A percentile compares a stretch with the other conserved stretches of the same genome.
Evolutionary conservation across 2,797 vertebrate species (phyloP).

Genomic region (Leptoclinus maculatus): DNA sequence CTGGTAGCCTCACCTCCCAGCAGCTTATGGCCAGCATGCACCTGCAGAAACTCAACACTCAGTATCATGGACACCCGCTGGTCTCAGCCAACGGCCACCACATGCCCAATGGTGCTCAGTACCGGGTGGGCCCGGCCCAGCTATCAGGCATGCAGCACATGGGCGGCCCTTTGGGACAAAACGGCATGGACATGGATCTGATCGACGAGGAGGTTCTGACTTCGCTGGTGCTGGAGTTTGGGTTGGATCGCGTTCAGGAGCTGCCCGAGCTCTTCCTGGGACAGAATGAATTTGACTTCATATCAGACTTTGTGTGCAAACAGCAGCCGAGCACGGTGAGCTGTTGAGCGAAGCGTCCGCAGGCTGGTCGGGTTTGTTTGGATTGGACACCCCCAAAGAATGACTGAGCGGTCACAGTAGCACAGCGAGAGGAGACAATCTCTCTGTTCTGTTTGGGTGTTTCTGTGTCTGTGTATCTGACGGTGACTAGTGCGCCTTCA

Average conservation of each 20-base stretch:
- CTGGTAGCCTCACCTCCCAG: conserved; percentile 82
- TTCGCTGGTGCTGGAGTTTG: conserved; percentile 93
- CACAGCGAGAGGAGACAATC: conserved; percentile 74
- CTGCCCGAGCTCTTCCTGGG: conserved; percentile 95
- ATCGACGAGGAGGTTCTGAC: conserved; percentile 97
- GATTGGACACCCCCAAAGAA: conserved; percentile 64
- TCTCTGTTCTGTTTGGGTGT: conserved; percentile 69
- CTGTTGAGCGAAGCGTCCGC: conserved; percentile 81
- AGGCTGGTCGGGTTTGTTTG: conserved; percentile 34
- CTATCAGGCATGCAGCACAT: conserved; percentile 86
- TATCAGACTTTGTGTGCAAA: conserved; percentile 96
- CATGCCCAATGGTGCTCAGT: conserved; percentile 78
- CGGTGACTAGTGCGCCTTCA: conserved; percentile 53
- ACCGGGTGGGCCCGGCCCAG: conserved; percentile 84
- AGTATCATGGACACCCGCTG: conserved; percentile 89
- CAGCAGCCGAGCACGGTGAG: conserved; percentile 95
- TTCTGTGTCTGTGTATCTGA: conserved; percentile 70
- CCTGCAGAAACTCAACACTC: conserved; percentile 93
- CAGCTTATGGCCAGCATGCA: conserved; percentile 94
- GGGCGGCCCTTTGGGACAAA: conserved; percentile 83
- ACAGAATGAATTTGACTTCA: conserved; percentile 97
- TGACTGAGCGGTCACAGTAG: conserved; percentile 66
- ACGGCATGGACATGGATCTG: conserved; percentile 93
- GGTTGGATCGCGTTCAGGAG: conserved; percentile 95
- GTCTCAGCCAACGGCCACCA: conserved; percentile 81